These are phyloP conservation scores for mouse (Mus musculus) DNA, from an alignment of 2,113 vertebrate species.

Conservation along the genomic window DNA sequence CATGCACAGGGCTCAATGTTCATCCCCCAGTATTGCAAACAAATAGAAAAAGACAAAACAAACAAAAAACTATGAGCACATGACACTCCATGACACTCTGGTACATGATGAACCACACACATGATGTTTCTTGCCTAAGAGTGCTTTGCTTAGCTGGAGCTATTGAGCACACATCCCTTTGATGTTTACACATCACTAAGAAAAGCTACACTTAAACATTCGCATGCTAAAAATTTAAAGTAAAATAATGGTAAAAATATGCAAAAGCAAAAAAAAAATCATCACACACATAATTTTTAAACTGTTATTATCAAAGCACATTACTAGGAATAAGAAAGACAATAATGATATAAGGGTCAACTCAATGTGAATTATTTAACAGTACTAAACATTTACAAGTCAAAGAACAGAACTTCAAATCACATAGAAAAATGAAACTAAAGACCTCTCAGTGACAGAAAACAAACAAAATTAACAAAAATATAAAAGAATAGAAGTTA, in stretches of 20 bases:
- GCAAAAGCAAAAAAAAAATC: neutral
- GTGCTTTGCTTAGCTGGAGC: neutral
- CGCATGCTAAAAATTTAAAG: neutral
- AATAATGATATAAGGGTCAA: neutral
- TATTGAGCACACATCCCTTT: neutral
- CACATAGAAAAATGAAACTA: neutral
- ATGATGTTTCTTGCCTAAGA: neutral
- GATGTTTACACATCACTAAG: neutral
- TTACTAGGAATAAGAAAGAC: neutral
- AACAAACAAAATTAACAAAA: neutral
- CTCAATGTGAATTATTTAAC: neutral
- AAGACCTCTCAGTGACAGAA: neutral
- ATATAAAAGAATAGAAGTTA: neutral
- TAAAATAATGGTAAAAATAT: neutral
- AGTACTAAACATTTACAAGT: neutral
- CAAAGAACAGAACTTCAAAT: neutral
- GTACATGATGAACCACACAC: neutral
- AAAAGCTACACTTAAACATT: neutral
- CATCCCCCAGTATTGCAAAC: neutral
- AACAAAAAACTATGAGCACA: neutral
- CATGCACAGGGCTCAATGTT: neutral
- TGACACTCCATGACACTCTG: neutral
- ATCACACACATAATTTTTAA: neutral
- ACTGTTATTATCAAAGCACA: neutral
- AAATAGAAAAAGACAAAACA: neutral